Conservation (phyloP, 1,140 invertebrate genomes). For the Andrena cerasifolii region DNA sequence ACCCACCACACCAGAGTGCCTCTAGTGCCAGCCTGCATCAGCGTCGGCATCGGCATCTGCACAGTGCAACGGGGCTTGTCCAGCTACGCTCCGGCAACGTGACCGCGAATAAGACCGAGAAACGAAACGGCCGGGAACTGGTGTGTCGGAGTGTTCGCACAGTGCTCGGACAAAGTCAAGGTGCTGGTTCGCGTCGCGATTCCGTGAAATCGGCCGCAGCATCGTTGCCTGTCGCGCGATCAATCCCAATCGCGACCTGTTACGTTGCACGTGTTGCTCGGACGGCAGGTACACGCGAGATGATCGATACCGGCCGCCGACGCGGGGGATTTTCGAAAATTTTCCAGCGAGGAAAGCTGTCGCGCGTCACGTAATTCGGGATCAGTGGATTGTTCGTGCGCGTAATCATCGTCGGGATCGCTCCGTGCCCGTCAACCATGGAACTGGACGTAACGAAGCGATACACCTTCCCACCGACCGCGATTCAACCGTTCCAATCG, state of each 20-base stretch:
- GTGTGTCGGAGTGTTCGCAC: background rate
- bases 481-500: slow-evolving; percentile 17
- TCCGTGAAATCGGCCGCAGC: background rate
- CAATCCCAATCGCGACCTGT: slow-evolving; percentile 51
- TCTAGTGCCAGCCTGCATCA: background rate
- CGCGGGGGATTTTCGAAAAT: slow-evolving; percentile 1
- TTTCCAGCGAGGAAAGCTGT: background rate
- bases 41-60: background rate
- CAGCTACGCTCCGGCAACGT: slow-evolving; percentile 3
- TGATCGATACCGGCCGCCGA: slow-evolving; percentile 13
- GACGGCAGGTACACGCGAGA: slow-evolving; percentile 3
- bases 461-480: slow-evolving; percentile 17
- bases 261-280: slow-evolving; percentile 56
- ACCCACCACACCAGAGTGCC: slow-evolving; percentile 5
- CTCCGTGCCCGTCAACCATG: slow-evolving; percentile 33
- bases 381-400: slow-evolving; percentile 30
- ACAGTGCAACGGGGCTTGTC: no score
- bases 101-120: background rate
- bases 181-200: background rate
- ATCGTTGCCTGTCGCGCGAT: slow-evolving; percentile 4
- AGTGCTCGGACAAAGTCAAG: background rate
- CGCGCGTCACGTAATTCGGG: slow-evolving; percentile 42
- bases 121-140: no score
- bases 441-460: slow-evolving; percentile 44
- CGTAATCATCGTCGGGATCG: slow-evolving; percentile 32